Percentiles rank a stretch among this genome's conserved stretches.
Evolutionary conservation across 1,140 invertebrate species (phyloP).

Genomic region (Drosophila bifasciata): DNA sequence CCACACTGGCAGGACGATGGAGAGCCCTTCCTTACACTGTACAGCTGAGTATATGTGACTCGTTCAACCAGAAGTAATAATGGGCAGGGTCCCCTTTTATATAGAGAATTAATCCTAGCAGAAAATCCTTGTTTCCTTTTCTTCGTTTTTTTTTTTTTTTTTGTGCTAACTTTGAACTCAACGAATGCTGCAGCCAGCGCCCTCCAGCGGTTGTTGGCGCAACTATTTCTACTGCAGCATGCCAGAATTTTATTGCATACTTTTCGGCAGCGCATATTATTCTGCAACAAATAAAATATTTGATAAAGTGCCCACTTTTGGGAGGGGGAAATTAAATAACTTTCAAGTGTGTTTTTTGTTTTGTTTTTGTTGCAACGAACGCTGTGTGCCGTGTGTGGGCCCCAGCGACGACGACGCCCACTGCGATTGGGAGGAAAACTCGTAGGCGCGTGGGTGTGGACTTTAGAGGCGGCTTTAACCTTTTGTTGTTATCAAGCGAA

Average conservation of each 20-base stretch:
- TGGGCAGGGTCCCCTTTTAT: too few relatives aligned
- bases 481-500: slow-evolving; percentile 50
- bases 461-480: slow-evolving; percentile 33
- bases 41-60: too few relatives aligned
- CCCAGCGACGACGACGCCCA: slow-evolving; percentile 18
- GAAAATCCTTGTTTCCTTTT: too few relatives aligned
- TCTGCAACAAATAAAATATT: background rate
- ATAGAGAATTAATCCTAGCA: too few relatives aligned
- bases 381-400: too few relatives aligned
- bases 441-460: slow-evolving; percentile 17
- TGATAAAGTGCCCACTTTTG: background rate
- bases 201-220: background rate
- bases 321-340: slow-evolving; percentile 4
- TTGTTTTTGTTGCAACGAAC: too few relatives aligned
- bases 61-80: too few relatives aligned
- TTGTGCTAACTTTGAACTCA: too few relatives aligned
- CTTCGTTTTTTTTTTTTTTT: background rate
- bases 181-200: too few relatives aligned
- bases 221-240: slow-evolving; percentile 6
- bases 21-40: too few relatives aligned
- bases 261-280: slow-evolving; percentile 7
- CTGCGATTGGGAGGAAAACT: slow-evolving; percentile 30
- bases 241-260: slow-evolving; percentile 40
- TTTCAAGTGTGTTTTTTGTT: too few relatives aligned
- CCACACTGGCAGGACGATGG: too few relatives aligned